A percentile compares a stretch with the other conserved stretches of the same genome.
phyloP scores from a whole-genome alignment of 2,888 invertebrate genomes.

The Bunonema sp. region DNA sequence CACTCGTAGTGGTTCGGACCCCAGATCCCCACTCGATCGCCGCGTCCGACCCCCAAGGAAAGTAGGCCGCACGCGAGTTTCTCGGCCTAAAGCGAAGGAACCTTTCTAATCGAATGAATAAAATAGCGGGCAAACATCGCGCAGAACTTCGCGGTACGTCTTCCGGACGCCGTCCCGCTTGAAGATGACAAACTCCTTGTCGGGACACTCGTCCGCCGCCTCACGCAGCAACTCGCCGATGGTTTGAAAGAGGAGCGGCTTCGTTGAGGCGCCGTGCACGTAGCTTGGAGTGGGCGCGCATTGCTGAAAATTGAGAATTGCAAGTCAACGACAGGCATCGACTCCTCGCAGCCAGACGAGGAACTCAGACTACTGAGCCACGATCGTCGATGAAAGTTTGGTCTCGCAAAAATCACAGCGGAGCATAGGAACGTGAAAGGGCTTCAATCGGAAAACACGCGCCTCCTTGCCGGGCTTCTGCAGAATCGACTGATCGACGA shows the following conservation, averaged over 20 bases:
- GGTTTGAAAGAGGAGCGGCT: constrained; percentile 34
- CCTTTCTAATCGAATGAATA: not conserved
- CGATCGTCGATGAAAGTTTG: no score
- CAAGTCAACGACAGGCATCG: no score
- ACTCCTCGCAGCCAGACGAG: no score
- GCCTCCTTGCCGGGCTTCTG: no score
- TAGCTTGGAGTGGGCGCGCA: no score
- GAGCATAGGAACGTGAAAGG: no score
- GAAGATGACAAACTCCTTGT: constrained; percentile 39
- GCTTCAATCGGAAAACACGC: no score
- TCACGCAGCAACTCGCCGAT: constrained; percentile 32
- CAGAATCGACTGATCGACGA: no score
- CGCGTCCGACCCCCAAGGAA: constrained; percentile 58
- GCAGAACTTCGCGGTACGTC: constrained; percentile 31
- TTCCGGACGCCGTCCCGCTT: constrained; percentile 29
- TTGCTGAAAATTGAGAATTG: no score
- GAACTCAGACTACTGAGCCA: no score
- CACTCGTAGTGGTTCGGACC: constrained; percentile 64
- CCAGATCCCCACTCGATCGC: constrained; percentile 67
- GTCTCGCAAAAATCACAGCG: no score
- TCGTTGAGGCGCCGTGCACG: constrained; percentile 28
- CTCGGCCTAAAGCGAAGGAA: constrained; percentile 53
- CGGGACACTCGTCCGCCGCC: constrained; percentile 33
- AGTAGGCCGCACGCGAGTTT: constrained; percentile 59
- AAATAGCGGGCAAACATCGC: no score